A percentile compares a stretch with the other conserved stretches of the same genome.
Conservation (phyloP, 2,797 vertebrate genomes). For the Coccyzus lansbergi region DNA sequence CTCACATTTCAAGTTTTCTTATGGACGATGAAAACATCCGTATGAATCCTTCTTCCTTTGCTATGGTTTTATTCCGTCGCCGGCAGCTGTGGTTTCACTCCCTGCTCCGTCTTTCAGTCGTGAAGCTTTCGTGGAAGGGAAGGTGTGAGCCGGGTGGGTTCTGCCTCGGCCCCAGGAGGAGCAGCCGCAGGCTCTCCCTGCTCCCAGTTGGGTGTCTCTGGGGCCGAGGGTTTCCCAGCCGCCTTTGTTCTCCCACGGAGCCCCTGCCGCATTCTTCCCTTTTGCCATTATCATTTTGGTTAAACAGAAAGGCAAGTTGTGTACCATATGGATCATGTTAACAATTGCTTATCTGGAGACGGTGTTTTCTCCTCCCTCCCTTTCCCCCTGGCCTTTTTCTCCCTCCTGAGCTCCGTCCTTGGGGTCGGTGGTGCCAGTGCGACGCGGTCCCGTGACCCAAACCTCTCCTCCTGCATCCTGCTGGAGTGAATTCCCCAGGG, state of each 20-base stretch:
- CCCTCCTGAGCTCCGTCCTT: background rate
- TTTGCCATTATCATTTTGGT: conserved; percentile 75
- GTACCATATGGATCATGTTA: conserved; percentile 83
- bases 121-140: rapidly evolving
- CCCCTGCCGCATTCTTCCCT: conserved; percentile 68
- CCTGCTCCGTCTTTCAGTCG: rapidly evolving
- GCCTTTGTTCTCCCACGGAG: conserved; percentile 73
- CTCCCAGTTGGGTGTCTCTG: background rate
- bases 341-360: conserved; percentile 66
- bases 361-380: conserved; percentile 37
- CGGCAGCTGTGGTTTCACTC: background rate
- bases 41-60: rapidly evolving
- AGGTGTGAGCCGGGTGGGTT: background rate
- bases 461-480: background rate
- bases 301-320: conserved; percentile 78
- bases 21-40: background rate
- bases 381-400: background rate
- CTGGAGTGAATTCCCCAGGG: background rate
- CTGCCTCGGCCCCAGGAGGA: background rate
- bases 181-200: background rate
- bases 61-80: background rate
- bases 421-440: background rate
- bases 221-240: conserved; percentile 44
- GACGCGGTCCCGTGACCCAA: background rate
- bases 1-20: background rate